These are phyloP conservation scores for Syrmaticus mikado DNA, from an alignment of 2,113 vertebrate genomes.

Conservation along the genomic window DNA sequence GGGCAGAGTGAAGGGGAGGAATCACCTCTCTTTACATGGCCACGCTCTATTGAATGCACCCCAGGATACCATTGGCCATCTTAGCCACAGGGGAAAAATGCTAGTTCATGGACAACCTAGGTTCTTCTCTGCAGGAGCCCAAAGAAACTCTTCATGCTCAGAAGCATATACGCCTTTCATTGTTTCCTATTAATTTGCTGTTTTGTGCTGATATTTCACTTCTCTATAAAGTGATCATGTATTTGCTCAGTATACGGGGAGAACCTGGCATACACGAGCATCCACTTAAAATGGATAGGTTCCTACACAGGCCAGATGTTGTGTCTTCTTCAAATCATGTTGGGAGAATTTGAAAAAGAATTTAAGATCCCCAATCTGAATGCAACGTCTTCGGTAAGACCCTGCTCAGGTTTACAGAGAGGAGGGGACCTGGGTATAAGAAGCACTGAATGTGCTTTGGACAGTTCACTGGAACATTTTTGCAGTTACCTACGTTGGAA, in stretches of 20 bases:
- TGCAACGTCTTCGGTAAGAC: background rate
- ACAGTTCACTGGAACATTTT: background rate
- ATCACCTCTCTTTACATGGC: background rate
- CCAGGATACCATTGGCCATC: background rate
- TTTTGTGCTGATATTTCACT: background rate
- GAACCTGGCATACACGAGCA: background rate
- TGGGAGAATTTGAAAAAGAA: background rate
- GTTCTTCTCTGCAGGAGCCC: background rate
- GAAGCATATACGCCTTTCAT: background rate
- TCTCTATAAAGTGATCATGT: background rate
- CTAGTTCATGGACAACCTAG: background rate
- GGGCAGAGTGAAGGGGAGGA: background rate
- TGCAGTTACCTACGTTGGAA: background rate
- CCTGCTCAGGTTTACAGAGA: background rate
- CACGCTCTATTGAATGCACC: background rate
- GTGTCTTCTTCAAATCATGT: background rate
- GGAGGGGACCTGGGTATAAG: background rate
- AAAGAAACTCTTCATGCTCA: background rate
- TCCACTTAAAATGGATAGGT: background rate
- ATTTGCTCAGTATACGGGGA: background rate
- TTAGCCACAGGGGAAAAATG: background rate
- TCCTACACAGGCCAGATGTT: accelerated
- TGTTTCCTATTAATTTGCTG: background rate
- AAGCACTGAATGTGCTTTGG: background rate
- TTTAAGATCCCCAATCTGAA: background rate